Base-by-base conservation (phyloP, 1,140 invertebrate genomes). In the Helicoverpa zea region DNA sequence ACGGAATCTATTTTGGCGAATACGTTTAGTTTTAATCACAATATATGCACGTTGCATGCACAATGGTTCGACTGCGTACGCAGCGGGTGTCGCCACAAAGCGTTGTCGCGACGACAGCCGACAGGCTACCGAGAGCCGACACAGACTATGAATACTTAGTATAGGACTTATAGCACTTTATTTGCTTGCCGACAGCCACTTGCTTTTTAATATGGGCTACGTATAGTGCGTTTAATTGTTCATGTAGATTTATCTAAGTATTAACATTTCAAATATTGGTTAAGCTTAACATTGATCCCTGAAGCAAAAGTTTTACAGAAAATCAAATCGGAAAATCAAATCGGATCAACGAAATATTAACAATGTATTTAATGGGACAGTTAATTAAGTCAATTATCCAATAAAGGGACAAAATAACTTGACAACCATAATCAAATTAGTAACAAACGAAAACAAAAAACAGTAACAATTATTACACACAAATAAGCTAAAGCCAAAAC, bases 31-130 rank as follows among this genome's bases (percentile, higher is more conserved):
- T 72, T 72, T 72, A 72, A 72, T 72, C 68, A 72, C 68, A 72
- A 72, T 72, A 72, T 72, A 72, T 72, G 68, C 49, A 68, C 64
- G 64, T 9, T 51, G 64, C 64, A 68, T 68, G 68, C 68, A 72
- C 68, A 72, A 75, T 74, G 51, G 58, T 52, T 64, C 11, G 63
- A 16, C 14, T 79, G 29, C 68, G 56, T 75, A 56, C 78, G 78
- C 76, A 59, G 77, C 78, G 78, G 49, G 78, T 80, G 68, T 80
- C 68, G 78, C 54, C 78, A 80, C 78, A 80, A 80, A 80, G 78
- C 54, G 66, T 43, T 80, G 66, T 80, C 54, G 66, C 78, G 66
- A 61, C 72, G 72, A 80, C 78, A 80, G 47, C 29, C 78, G 78
- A 80, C 68, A 80, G 52, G 66, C 78, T 80, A 80, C 68, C 66